Percentiles rank a stretch among this genome's conserved stretches.
Evolutionary conservation across 2,888 invertebrate species (phyloP).

Genomic region (Phengaris alcon): DNA sequence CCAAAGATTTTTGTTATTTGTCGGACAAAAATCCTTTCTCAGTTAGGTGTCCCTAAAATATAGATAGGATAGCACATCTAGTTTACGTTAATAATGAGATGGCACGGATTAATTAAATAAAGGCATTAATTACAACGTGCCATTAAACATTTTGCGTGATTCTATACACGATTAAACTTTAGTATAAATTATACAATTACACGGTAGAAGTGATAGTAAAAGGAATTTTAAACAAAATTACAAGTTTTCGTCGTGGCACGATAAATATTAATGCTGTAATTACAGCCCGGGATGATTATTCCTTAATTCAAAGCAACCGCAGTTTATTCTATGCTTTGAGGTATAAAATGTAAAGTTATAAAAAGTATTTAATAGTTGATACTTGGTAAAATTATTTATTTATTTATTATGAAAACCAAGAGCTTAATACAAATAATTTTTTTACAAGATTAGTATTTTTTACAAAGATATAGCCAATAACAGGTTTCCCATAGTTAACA

Average conservation of each 20-base stretch:
- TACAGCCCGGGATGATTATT: neutral
- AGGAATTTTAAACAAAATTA: constrained; percentile 12
- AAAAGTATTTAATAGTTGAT: no score
- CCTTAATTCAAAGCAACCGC: neutral
- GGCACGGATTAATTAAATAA: neutral
- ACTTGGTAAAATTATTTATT: no score
- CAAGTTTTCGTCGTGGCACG: constrained; percentile 16
- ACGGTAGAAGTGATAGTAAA: constrained; percentile 1
- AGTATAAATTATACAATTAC: constrained; percentile 11
- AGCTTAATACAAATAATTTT: no score
- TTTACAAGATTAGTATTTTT: no score
- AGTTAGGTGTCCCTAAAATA: no score
- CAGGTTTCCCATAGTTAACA: no score
- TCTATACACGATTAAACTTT: constrained; percentile 18
- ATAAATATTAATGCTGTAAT: constrained; percentile 23
- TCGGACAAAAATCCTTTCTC: no score
- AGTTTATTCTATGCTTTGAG: neutral
- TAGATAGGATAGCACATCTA: neutral
- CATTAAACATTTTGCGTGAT: neutral
- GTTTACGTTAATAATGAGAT: constrained; percentile 12
- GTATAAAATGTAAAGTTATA: neutral
- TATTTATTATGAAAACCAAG: no score
- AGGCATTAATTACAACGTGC: neutral
- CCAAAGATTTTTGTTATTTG: no score
- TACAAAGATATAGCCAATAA: no score